Conservation (phyloP, 2,797 vertebrate genomes). For the Peromyscus aztecus region DNA sequence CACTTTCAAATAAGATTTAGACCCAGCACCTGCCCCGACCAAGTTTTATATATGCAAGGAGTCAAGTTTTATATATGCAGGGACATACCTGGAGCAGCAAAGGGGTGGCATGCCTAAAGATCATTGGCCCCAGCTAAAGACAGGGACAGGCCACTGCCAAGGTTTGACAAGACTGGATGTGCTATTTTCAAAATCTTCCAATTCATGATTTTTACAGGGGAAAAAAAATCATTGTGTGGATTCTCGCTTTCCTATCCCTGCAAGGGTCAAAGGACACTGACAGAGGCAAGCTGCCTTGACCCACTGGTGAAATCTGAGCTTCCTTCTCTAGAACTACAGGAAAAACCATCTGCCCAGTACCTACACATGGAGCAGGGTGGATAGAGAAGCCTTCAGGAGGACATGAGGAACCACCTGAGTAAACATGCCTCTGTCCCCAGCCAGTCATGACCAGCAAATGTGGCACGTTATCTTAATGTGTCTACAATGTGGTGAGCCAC, state of each 20-base stretch:
- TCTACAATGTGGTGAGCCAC: background rate
- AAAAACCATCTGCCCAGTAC: background rate
- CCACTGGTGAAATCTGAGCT: background rate
- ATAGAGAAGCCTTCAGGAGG: background rate
- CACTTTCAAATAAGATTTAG: background rate
- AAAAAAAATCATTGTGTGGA: background rate
- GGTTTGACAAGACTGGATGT: background rate
- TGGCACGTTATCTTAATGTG: background rate
- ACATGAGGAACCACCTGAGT: background rate
- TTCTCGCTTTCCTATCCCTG: background rate
- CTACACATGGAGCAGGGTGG: background rate
- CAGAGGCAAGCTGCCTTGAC: background rate
- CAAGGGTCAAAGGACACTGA: background rate
- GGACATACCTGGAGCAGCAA: background rate
- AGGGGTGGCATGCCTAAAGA: too few species aligned
- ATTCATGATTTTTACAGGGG: slow-evolving; percentile 12
- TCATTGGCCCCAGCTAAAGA: background rate
- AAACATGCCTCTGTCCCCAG: background rate
- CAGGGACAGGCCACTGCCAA: background rate
- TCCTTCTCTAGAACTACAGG: background rate
- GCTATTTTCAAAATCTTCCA: background rate
- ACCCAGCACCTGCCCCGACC: background rate
- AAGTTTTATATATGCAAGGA: background rate
- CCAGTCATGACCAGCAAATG: background rate
- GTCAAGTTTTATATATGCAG: background rate